A percentile compares a stretch with the other conserved stretches of the same genome.
Evolutionary conservation across 2,797 vertebrate genomes (phyloP).

Genomic region (Falco cherrug): DNA sequence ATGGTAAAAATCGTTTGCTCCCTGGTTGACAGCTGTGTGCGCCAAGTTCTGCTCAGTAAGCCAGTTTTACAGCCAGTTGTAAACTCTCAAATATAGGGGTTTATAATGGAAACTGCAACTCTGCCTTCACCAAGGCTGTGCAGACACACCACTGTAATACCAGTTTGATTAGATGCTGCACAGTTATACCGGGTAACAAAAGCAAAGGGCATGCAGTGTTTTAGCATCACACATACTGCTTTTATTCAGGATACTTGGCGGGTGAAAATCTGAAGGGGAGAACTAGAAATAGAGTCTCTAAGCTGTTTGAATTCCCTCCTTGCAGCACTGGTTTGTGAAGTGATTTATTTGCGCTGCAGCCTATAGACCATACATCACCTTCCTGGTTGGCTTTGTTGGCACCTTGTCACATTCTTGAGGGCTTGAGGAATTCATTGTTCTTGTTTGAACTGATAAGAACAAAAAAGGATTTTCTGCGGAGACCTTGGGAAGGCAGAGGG

Average conservation of each 20-base stretch:
- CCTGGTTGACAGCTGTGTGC: not conserved
- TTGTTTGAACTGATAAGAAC: constrained; percentile 87
- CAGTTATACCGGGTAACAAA: constrained; percentile 13
- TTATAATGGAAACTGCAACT: constrained; percentile 37
- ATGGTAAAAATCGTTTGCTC: constrained; percentile 20
- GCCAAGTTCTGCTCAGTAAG: constrained; percentile 15
- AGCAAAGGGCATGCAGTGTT: not conserved
- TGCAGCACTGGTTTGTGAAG: constrained; percentile 65
- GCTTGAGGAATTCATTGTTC: constrained; percentile 86
- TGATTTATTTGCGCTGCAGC: constrained; percentile 79
- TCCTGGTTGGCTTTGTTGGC: constrained; percentile 83
- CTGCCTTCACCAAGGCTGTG: not conserved
- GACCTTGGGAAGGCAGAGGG: constrained; percentile 78
- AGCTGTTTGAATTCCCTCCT: constrained; percentile 60
- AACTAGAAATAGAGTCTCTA: constrained; percentile 7
- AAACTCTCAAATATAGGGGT: not conserved
- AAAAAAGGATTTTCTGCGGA: constrained; percentile 78
- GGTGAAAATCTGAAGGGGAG: constrained; percentile 48
- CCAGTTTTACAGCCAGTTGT: constrained; percentile 21
- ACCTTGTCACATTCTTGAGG: constrained; percentile 86
- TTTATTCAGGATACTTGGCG: constrained; percentile 25
- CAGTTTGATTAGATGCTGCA: not conserved
- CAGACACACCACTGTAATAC: not conserved
- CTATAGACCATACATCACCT: constrained; percentile 82
- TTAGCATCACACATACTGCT: not conserved